A percentile compares a stretch with the other conserved stretches of the same genome.
Evolutionary conservation across 2,888 invertebrate species (phyloP).

Genomic region (Phymatocera aterrima): DNA sequence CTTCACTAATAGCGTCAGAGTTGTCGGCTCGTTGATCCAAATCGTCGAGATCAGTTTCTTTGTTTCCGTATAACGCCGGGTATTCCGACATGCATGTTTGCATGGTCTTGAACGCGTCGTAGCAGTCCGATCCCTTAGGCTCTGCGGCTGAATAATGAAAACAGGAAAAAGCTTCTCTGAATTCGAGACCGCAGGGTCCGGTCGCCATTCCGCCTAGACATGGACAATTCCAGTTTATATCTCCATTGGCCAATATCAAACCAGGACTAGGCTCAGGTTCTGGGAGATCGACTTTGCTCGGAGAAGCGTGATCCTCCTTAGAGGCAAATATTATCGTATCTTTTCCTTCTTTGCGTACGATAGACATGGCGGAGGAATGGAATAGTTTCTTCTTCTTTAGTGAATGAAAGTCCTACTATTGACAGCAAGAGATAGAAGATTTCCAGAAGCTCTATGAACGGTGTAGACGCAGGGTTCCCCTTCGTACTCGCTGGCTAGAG

Average conservation of each 20-base stretch:
- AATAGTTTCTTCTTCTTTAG: neutral
- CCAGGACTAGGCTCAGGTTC: constrained; percentile 87
- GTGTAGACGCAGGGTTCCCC: constrained; percentile 76
- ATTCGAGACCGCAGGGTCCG: constrained; percentile 95
- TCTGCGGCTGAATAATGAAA: constrained; percentile 94
- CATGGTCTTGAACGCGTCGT: constrained; percentile 93
- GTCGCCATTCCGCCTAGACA: constrained; percentile 98
- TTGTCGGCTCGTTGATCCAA: constrained; percentile 72
- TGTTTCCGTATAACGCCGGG: constrained; percentile 88
- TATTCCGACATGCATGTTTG: constrained; percentile 92
- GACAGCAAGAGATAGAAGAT: constrained; percentile 68
- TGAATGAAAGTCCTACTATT: constrained; percentile 66
- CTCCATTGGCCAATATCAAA: constrained; percentile 88
- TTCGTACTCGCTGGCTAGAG: constrained; percentile 76
- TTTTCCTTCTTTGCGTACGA: constrained; percentile 79
- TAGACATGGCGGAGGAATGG: constrained; percentile 60
- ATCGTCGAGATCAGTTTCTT: constrained; percentile 81
- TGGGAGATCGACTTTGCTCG: constrained; percentile 84
- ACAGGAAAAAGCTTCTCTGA: constrained; percentile 95
- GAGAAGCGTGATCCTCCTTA: constrained; percentile 85
- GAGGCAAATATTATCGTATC: constrained; percentile 90
- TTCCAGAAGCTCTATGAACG: constrained; percentile 76
- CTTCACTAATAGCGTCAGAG: constrained; percentile 50
- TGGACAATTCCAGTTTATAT: constrained; percentile 98
- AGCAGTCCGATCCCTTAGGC: constrained; percentile 95